These are phyloP conservation scores for Taenioides sp. DNA, from an alignment of 2,797 vertebrate genomes.

Conservation along the genomic window DNA sequence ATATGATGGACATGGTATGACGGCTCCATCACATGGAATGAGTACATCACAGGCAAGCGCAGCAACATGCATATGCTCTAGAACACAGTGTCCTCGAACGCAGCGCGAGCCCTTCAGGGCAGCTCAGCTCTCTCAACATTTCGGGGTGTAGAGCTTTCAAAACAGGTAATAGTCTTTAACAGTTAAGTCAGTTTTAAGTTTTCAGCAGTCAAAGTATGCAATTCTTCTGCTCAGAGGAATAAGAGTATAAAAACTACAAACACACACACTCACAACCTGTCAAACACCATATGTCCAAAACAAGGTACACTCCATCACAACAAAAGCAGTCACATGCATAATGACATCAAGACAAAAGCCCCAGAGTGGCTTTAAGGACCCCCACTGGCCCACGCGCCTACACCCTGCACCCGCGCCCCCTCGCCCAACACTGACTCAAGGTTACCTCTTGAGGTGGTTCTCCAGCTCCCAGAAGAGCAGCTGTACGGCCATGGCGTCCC, in stretches of 20 bases:
- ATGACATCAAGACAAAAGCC: constrained; percentile 18
- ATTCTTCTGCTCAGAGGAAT: background rate
- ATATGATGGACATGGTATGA: background rate
- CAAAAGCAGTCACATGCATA: constrained; percentile 11
- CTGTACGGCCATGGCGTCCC: constrained; percentile 63
- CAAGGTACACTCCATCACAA: background rate
- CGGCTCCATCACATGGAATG: background rate
- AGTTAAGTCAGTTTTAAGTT: background rate
- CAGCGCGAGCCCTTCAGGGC: background rate
- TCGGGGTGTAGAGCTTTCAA: constrained; percentile 1
- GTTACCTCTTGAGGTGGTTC: constrained; percentile 76
- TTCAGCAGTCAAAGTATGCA: background rate
- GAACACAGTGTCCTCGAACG: constrained; percentile 41
- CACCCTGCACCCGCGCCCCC: background rate
- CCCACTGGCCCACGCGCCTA: background rate
- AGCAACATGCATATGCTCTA: constrained; percentile 17
- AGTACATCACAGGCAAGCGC: background rate
- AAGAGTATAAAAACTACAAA: background rate
- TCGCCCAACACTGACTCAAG: constrained; percentile 32
- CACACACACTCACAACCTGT: background rate
- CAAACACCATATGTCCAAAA: background rate
- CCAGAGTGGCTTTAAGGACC: background rate
- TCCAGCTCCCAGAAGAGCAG: constrained; percentile 78
- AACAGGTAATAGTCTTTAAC: background rate
- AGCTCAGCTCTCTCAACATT: constrained; percentile 1